Conservation (phyloP, 1,140 invertebrate species). For the Drosophila hydei region DNA sequence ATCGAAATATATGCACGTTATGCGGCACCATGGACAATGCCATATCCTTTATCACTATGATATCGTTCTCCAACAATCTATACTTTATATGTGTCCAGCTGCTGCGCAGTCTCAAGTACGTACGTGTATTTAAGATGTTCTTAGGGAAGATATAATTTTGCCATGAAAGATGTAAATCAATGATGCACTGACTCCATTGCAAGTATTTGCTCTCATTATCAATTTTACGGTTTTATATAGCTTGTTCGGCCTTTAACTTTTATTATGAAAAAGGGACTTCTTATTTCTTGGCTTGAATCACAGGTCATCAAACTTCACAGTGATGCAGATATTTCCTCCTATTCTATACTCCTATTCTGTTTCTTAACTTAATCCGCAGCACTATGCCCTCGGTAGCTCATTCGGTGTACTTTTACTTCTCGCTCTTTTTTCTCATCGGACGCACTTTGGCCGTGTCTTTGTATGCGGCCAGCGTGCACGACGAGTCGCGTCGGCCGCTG, state of each 20-base stretch:
- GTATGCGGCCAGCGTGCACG: conserved; percentile 86
- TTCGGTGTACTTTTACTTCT: conserved; percentile 87
- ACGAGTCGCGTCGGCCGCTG: conserved; percentile 86
- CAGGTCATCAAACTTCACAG: too few species aligned
- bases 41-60: conserved; percentile 80
- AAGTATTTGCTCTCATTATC: too few species aligned
- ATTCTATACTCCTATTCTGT: too few species aligned
- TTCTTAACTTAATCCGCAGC: conserved; percentile 34
- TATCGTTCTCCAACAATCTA: conserved; percentile 81
- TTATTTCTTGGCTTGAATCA: too few species aligned
- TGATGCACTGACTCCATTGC: too few species aligned
- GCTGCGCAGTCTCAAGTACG: conserved; percentile 73
- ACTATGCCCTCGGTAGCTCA: conserved; percentile 77
- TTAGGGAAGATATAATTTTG: too few species aligned
- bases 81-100: conserved; percentile 83
- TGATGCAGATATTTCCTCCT: too few species aligned
- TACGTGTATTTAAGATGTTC: too few species aligned
- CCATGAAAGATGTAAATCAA: too few species aligned
- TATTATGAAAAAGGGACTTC: too few species aligned
- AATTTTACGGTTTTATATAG: too few species aligned
- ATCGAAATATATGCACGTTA: conserved; percentile 76
- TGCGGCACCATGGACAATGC: conserved; percentile 73
- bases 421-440: conserved; percentile 87
- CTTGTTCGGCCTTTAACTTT: too few species aligned
- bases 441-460: conserved; percentile 87